Conservation (phyloP, 2,888 invertebrate genomes). For the Endotricha flammealis region DNA sequence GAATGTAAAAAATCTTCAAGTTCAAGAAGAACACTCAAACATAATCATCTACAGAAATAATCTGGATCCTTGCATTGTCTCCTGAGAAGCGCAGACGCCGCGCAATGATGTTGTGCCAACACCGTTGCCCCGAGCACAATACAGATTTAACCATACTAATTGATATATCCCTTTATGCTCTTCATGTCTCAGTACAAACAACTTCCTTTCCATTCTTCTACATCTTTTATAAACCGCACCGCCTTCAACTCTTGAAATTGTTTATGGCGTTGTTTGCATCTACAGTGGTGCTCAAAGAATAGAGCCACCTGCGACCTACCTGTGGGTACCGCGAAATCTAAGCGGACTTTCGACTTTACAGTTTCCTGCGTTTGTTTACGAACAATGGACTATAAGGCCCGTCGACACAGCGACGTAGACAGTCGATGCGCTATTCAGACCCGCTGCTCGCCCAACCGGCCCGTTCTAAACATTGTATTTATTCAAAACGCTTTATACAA, state of each 20-base stretch:
- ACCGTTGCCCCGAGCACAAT: slow-evolving; percentile 26
- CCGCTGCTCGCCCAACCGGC: slow-evolving; percentile 38
- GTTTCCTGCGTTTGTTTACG: slow-evolving; percentile 73
- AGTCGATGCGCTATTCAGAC: slow-evolving; percentile 59
- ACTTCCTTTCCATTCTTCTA: slow-evolving; percentile 67
- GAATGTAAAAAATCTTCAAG: no score
- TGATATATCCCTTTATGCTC: slow-evolving; percentile 51
- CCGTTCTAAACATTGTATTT: slow-evolving; percentile 46
- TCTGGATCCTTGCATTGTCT: slow-evolving; percentile 12
- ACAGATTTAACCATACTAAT: slow-evolving; percentile 36
- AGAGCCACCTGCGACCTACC: slow-evolving; percentile 73
- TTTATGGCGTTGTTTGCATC: slow-evolving; percentile 55
- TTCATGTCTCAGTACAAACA: slow-evolving; percentile 51
- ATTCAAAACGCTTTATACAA: slow-evolving; percentile 36
- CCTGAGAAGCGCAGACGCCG: slow-evolving; percentile 10
- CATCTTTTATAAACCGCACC: slow-evolving; percentile 41
- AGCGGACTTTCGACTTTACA: slow-evolving; percentile 69
- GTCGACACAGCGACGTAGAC: slow-evolving; percentile 44
- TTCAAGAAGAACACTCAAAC: no score
- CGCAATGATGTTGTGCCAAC: slow-evolving; percentile 21
- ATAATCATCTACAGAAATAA: slow-evolving; percentile 14
- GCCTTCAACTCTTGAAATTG: slow-evolving; percentile 43
- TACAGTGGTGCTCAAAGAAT: slow-evolving; percentile 30
- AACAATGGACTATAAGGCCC: slow-evolving; percentile 69
- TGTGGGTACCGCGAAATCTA: slow-evolving; percentile 63